Evolutionary conservation across 2,888 invertebrate species (phyloP), one percentile per base, ranked within the genome.

Genomic region (Pheosia tremula): DNA sequence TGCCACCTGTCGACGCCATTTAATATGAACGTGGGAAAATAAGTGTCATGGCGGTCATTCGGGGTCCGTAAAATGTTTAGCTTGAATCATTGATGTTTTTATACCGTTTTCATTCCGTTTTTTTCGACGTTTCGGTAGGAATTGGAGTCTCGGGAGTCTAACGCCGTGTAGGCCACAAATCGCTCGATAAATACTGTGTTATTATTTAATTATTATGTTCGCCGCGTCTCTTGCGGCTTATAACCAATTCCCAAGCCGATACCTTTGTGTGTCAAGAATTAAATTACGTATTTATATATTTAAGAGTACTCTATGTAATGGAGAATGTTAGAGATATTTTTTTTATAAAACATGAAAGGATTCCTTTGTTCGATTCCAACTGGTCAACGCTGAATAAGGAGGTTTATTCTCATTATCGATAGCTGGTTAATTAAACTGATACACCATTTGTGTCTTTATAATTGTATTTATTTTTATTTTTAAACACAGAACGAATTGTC

Each of bases 1-100:
- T 80, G 84, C 85, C 91, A 91, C 90, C 90, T 90, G 90, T 91
- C 91, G 89, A 78, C 78, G 83, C 78, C 84, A 89, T 90, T 88
- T 88, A 86, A 85, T 83, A 87, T 87, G 84, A 73, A 87, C 84
- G 87, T 85, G 86, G 84, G 87, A 87, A 86, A 86, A 85, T 84
- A 83, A 79, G 83, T 85, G 88, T 89, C 87, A 91, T 89, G 87
- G 89, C 88, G 83, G 74, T 84, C 72, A 79, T 82, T 81, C 81
- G 80, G 59, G 61, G 63, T 65, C 65, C 69, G 68, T 75, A 68
- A 76, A 74, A 70, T 72, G 72, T 74, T 74, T 74, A 74, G 69
- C 69, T 76, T 72, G 61, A 71, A 68, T 61, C 58, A 72, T 72
- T 69, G 64, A 69, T 61, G 65, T 66, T 72, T 71, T 67, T 65